Conservation (phyloP, 1,140 invertebrate genomes). For the Calliphora vicina region DNA sequence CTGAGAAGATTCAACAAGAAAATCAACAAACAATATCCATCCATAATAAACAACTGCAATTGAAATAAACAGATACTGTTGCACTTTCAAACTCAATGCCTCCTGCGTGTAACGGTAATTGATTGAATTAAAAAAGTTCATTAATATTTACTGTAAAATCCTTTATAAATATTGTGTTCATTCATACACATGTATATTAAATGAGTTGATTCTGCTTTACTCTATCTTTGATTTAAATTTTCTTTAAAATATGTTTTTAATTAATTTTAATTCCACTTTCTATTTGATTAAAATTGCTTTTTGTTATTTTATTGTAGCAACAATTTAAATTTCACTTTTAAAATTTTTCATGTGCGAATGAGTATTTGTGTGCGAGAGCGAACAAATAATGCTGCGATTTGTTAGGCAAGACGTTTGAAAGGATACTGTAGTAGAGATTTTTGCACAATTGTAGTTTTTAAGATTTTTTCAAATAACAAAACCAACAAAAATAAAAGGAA, state of each 20-base stretch:
- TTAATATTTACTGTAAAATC: no score
- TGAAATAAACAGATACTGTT: background rate
- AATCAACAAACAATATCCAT: background rate
- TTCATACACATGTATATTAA: no score
- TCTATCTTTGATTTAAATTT: no score
- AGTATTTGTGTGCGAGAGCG: no score
- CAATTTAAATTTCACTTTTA: background rate
- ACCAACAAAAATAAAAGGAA: background rate
- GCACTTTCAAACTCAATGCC: no score
- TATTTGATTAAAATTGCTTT: background rate
- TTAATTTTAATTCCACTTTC: background rate
- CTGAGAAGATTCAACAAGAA: background rate
- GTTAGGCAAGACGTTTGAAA: slow-evolving; percentile 25
- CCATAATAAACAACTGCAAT: no score
- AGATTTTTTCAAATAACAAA: slow-evolving; percentile 14
- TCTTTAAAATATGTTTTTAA: no score
- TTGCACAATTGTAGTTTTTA: slow-evolving; percentile 11
- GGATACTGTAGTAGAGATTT: slow-evolving; percentile 27
- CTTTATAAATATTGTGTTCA: no score
- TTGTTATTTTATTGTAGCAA: background rate
- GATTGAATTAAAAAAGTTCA: no score
- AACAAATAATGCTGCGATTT: background rate
- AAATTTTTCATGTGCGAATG: background rate
- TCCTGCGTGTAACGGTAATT: no score
- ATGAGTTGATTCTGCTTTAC: no score